phyloP scores from a whole-genome alignment of 2,797 vertebrate species.

The Oryzias dopingdopingensis region DNA sequence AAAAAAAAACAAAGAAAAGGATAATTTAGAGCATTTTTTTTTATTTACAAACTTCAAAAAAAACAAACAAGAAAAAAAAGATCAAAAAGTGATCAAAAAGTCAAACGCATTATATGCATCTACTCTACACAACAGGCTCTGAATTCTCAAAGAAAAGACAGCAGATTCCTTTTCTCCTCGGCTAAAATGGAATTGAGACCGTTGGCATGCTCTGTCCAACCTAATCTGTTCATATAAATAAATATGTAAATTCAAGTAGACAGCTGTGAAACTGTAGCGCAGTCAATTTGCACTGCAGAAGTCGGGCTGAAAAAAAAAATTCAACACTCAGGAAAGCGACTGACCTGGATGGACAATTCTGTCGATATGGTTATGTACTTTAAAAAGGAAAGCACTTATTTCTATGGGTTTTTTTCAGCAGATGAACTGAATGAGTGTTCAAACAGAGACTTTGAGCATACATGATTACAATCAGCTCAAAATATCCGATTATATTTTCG shows the following conservation, averaged over 20 bases:
- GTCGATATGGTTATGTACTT: constrained; percentile 45
- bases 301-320: constrained; percentile 28
- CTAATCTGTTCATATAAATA: constrained; percentile 62
- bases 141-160: constrained; percentile 57
- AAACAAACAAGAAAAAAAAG: constrained; percentile 26
- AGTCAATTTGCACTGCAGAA: constrained; percentile 27
- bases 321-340: constrained; percentile 44
- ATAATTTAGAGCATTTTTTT: constrained; percentile 63
- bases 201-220: constrained; percentile 36
- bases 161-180: constrained; percentile 56
- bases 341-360: constrained; percentile 31
- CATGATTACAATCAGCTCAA: constrained; percentile 38
- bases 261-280: constrained; percentile 64
- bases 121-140: constrained; percentile 61
- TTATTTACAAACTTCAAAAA: constrained; percentile 78
- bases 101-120: constrained; percentile 56
- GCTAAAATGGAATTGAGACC: constrained; percentile 61
- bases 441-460: constrained; percentile 36
- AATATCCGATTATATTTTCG: constrained; percentile 7
- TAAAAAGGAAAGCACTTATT: constrained; percentile 29
- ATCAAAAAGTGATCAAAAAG: constrained; percentile 55
- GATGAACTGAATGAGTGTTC: constrained; percentile 23
- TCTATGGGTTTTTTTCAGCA: constrained; percentile 9
- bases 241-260: constrained; percentile 79
- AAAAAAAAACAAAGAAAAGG: constrained; percentile 37